A percentile compares a stretch with the other conserved stretches of the same genome.
Conservation (phyloP, 2,888 invertebrate genomes). For the Nymphalis urticae region DNA sequence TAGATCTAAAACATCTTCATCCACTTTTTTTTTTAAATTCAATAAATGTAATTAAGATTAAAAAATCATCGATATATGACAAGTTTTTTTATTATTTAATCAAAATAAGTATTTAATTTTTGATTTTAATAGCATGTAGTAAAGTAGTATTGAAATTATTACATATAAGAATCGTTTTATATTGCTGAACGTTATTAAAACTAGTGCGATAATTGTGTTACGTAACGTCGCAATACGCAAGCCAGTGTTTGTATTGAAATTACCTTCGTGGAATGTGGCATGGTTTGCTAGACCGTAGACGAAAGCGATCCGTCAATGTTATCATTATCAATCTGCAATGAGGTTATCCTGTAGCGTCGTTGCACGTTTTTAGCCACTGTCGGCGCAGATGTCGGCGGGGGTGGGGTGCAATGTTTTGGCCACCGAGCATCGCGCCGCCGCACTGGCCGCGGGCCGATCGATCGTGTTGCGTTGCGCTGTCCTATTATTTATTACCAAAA, state of each 20-base stretch:
- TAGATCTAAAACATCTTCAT: no score
- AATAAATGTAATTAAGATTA: no score
- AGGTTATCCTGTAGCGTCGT: conserved; percentile 31
- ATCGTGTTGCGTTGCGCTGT: conserved; percentile 70
- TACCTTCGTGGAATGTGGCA: not conserved
- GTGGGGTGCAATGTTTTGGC: conserved; percentile 67
- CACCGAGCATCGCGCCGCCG: conserved; percentile 64
- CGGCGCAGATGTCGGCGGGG: conserved; percentile 34
- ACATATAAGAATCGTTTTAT: no score
- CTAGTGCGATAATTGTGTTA: not conserved
- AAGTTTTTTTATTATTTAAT: no score
- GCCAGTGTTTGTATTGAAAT: not conserved
- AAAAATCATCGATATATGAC: no score
- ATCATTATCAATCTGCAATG: conserved; percentile 29
- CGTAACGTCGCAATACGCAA: not conserved
- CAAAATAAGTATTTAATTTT: no score
- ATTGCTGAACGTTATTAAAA: no score
- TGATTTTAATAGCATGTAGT: no score
- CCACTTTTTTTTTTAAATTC: no score
- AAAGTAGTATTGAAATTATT: no score
- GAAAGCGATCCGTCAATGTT: conserved; percentile 4
- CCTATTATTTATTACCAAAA: conserved; percentile 78
- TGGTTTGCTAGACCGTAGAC: conserved; percentile 10
- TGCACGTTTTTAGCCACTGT: conserved; percentile 19
- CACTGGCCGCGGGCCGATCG: conserved; percentile 67